Percentiles rank a stretch among this genome's conserved stretches.
Evolutionary conservation across 2,797 vertebrate genomes (phyloP).

Genomic region (Amphiprion clarkii): DNA sequence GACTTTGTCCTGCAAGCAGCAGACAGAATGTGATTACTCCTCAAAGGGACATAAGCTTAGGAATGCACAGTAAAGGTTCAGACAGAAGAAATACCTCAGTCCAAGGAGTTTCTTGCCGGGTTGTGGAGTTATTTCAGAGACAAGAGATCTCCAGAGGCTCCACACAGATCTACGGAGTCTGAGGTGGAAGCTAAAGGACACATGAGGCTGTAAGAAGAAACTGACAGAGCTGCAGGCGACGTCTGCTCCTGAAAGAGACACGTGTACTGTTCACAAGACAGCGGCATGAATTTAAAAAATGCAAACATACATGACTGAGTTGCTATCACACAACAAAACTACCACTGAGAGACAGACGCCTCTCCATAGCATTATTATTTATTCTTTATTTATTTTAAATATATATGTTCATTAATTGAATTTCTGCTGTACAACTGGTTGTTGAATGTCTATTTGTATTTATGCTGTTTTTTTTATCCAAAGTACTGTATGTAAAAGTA

Average conservation of each 20-base stretch:
- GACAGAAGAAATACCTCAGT: conserved; percentile 32
- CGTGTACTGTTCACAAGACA: conserved; percentile 21
- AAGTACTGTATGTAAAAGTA: conserved; percentile 54
- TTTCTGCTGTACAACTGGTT: conserved; percentile 24
- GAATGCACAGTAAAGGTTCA: conserved; percentile 30
- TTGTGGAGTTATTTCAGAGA: conserved; percentile 21
- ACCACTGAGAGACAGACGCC: conserved; percentile 35
- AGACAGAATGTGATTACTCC: background rate
- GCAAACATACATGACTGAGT: conserved; percentile 1
- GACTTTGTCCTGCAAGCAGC: background rate
- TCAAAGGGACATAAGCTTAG: conserved; percentile 24
- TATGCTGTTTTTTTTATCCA: conserved; percentile 38
- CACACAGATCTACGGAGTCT: background rate
- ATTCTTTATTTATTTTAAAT: conserved; percentile 73
- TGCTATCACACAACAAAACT: conserved; percentile 55
- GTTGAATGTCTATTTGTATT: conserved; percentile 32
- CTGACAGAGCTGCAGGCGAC: conserved; percentile 1
- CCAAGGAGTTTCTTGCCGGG: conserved; percentile 12
- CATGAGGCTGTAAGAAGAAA: conserved; percentile 33
- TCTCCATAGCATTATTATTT: conserved; percentile 63
- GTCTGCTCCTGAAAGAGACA: conserved; percentile 16
- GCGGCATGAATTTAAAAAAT: conserved; percentile 8
- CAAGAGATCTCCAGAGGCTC: background rate
- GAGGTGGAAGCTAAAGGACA: conserved; percentile 29
- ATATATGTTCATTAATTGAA: conserved; percentile 30